These are phyloP conservation scores for Palythoa grandiflora DNA, from an alignment of 92 coral and sea anemone genomes.

Conservation along the genomic window DNA sequence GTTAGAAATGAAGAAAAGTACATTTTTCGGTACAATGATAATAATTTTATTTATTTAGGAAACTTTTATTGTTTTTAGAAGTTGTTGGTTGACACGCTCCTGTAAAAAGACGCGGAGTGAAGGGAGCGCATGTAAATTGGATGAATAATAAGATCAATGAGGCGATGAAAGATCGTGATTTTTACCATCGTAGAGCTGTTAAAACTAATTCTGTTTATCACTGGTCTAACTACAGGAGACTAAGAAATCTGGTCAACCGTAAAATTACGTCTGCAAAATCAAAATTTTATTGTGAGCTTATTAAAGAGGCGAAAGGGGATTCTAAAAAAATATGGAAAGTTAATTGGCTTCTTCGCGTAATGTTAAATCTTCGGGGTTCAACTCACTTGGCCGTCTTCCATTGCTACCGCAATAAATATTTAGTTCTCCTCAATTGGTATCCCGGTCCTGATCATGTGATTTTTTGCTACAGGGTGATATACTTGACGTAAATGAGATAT, in stretches of 20 bases:
- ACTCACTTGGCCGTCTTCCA: no score
- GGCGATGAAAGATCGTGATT: slow-evolving; percentile 29
- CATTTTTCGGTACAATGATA: no score
- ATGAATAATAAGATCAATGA: slow-evolving; percentile 13
- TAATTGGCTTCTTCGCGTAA: background rate
- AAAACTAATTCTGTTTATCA: slow-evolving; percentile 15
- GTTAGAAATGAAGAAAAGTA: no score
- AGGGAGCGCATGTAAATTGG: no score
- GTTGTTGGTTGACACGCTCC: slow-evolving; percentile 52
- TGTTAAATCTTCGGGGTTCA: background rate
- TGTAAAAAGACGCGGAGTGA: slow-evolving; percentile 43
- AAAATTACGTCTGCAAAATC: slow-evolving; percentile 45
- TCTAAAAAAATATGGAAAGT: slow-evolving; percentile 50
- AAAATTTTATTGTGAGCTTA: slow-evolving; percentile 33
- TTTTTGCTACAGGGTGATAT: slow-evolving; percentile 57
- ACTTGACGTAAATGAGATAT: slow-evolving; percentile 65
- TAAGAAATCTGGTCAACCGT: slow-evolving; percentile 40
- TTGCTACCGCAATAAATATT: no score
- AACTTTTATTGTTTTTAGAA: background rate
- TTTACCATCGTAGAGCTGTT: slow-evolving; percentile 39
- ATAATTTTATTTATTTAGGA: no score
- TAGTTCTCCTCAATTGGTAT: no score
- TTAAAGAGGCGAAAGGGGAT: slow-evolving; percentile 49
- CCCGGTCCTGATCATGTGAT: background rate
- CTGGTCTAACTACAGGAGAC: slow-evolving; percentile 36